These are phyloP conservation scores for Colletes gigas DNA, from an alignment of 1,140 invertebrate species.

Conservation along the genomic window DNA sequence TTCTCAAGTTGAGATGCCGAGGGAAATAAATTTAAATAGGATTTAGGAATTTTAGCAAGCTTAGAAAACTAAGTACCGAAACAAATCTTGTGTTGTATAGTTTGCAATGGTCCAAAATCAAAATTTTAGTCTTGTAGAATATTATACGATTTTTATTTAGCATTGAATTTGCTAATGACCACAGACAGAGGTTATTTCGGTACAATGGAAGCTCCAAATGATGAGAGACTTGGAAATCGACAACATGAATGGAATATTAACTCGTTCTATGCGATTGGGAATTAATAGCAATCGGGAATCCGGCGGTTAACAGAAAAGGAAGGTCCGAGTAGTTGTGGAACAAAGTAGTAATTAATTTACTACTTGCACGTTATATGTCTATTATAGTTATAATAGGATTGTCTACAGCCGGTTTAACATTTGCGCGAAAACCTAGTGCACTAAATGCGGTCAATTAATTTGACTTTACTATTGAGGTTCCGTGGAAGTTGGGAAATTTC, in stretches of 20 bases:
- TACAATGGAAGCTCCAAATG: too few relatives aligned
- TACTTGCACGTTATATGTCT: slow-evolving; percentile 19
- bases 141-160: too few relatives aligned
- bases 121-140: too few relatives aligned
- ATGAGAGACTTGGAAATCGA: slow-evolving; percentile 13
- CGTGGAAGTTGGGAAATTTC: background rate
- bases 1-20: too few relatives aligned
- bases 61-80: too few relatives aligned
- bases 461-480: background rate
- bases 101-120: too few relatives aligned
- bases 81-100: too few relatives aligned
- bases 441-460: slow-evolving; percentile 10
- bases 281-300: slow-evolving; percentile 46
- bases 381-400: background rate
- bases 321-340: background rate
- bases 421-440: background rate
- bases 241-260: slow-evolving; percentile 38
- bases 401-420: slow-evolving; percentile 7
- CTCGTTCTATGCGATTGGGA: slow-evolving; percentile 16
- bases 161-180: too few relatives aligned
- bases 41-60: too few relatives aligned
- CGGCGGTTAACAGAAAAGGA: slow-evolving; percentile 34
- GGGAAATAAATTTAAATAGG: too few relatives aligned
- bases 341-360: slow-evolving; percentile 34
- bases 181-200: too few relatives aligned